Conservation (phyloP, 2,797 vertebrate species). For the Xiphophorus birchmanni region DNA sequence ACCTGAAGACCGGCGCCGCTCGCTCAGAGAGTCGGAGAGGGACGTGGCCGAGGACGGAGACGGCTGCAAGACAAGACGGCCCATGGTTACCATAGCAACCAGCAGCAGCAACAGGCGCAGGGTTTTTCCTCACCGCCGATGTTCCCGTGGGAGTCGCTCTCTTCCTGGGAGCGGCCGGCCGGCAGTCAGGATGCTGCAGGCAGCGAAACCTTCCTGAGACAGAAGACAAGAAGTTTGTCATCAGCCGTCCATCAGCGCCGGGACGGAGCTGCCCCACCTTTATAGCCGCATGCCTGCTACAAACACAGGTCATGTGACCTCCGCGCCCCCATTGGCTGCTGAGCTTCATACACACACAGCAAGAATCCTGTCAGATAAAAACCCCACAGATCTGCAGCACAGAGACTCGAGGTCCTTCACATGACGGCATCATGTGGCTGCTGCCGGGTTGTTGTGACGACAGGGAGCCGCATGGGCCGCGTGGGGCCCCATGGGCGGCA, state of each 20-base stretch:
- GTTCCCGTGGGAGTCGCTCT: slow-evolving; percentile 64
- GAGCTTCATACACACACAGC: slow-evolving; percentile 26
- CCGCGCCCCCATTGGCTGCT: slow-evolving; percentile 40
- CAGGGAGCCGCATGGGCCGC: too few relatives aligned
- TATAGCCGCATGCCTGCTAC: slow-evolving; percentile 6
- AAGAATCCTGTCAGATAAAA: slow-evolving; percentile 19
- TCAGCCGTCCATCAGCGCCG: background rate
- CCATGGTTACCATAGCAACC: background rate
- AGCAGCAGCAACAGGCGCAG: background rate
- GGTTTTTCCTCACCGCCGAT: slow-evolving; percentile 43
- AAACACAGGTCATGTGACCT: slow-evolving; percentile 29
- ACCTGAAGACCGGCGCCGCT: slow-evolving; percentile 84
- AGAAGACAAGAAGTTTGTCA: background rate
- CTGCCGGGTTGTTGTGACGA: background rate
- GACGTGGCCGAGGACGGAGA: slow-evolving; percentile 71
- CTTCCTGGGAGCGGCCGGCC: slow-evolving; percentile 83
- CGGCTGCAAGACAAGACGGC: slow-evolving; percentile 57
- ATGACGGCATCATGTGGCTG: slow-evolving; percentile 24
- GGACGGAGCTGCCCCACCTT: background rate
- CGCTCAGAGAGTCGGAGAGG: slow-evolving; percentile 60
- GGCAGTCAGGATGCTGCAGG: slow-evolving; percentile 87
- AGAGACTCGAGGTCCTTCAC: background rate
- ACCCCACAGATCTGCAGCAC: background rate
- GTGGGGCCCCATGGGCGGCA: too few relatives aligned
- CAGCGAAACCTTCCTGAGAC: slow-evolving; percentile 93